phyloP scores from a whole-genome alignment of 2,797 vertebrate species.

The Phrynocephalus guinanensis region DNA sequence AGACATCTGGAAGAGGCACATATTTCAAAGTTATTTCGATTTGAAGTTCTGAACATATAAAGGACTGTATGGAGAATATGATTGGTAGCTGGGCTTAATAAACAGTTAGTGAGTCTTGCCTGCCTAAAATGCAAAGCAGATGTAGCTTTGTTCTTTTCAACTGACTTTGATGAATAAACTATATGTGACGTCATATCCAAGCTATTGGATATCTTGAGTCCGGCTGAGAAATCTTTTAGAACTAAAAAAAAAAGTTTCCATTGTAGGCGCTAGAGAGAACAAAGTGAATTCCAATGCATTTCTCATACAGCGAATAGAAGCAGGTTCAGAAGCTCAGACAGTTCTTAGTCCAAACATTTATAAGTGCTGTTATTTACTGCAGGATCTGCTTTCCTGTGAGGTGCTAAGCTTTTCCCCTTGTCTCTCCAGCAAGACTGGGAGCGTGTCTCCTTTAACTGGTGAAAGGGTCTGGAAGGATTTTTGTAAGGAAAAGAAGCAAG shows the following conservation, averaged over 20 bases:
- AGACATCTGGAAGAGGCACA: slow-evolving; percentile 81
- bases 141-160: slow-evolving; percentile 87
- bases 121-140: slow-evolving; percentile 85
- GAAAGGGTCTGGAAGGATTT: slow-evolving; percentile 32
- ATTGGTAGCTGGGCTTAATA: slow-evolving; percentile 87
- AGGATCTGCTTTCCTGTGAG: slow-evolving; percentile 63
- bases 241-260: slow-evolving; percentile 81
- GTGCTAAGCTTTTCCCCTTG: slow-evolving; percentile 50
- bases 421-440: slow-evolving; percentile 62
- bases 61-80: slow-evolving; percentile 79
- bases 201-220: slow-evolving; percentile 82
- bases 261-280: slow-evolving; percentile 78
- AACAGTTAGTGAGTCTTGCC: slow-evolving; percentile 83
- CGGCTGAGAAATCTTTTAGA: slow-evolving; percentile 80
- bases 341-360: slow-evolving; percentile 68
- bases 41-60: slow-evolving; percentile 79
- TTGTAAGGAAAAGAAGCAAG: slow-evolving; percentile 49
- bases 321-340: slow-evolving; percentile 78
- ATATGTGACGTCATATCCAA: slow-evolving; percentile 84
- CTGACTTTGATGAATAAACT: slow-evolving; percentile 88
- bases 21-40: slow-evolving; percentile 82
- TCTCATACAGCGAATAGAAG: slow-evolving; percentile 74
- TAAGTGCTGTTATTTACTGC: slow-evolving; percentile 68
- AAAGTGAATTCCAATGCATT: slow-evolving; percentile 80
- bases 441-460: slow-evolving; percentile 57